Conservation (phyloP, 2,888 invertebrate genomes). For the Aproaerema taeniolella region DNA sequence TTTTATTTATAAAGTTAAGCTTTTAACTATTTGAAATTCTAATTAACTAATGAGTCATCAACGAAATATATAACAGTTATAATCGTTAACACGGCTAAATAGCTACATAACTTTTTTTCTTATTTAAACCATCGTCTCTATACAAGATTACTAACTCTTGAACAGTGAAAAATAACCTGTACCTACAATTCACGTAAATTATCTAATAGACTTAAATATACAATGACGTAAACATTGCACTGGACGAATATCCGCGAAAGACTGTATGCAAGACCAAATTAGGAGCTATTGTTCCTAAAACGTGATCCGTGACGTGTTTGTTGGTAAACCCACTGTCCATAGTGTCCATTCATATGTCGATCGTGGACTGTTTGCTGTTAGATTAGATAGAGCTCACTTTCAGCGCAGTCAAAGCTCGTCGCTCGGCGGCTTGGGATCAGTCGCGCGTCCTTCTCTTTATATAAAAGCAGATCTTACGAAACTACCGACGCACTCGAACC, state of each 20-base stretch:
- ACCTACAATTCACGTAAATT: too few species aligned
- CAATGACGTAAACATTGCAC: not conserved
- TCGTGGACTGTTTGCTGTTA: constrained; percentile 50
- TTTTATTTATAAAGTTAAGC: too few species aligned
- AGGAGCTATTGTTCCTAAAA: constrained; percentile 29
- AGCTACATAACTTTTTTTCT: too few species aligned
- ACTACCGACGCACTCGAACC: constrained; percentile 69
- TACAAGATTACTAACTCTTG: too few species aligned
- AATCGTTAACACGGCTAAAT: too few species aligned
- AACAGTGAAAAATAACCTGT: too few species aligned
- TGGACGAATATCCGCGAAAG: too few species aligned
- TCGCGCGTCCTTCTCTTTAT: constrained; percentile 50
- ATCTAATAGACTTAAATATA: too few species aligned
- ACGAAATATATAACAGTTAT: too few species aligned
- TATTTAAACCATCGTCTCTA: too few species aligned
- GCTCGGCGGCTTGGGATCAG: constrained; percentile 40
- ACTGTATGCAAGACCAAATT: constrained; percentile 23
- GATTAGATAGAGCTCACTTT: constrained; percentile 66
- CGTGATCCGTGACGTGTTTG: constrained; percentile 46
- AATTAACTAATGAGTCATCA: too few species aligned
- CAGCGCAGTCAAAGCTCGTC: constrained; percentile 43
- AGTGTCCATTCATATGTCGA: constrained; percentile 57
- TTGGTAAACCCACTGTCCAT: constrained; percentile 44
- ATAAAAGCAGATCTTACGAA: constrained; percentile 71
- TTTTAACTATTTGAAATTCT: too few species aligned